Evolutionary conservation across 2,888 invertebrate genomes (phyloP).

Genomic region (Dicyrtoma fusca): DNA sequence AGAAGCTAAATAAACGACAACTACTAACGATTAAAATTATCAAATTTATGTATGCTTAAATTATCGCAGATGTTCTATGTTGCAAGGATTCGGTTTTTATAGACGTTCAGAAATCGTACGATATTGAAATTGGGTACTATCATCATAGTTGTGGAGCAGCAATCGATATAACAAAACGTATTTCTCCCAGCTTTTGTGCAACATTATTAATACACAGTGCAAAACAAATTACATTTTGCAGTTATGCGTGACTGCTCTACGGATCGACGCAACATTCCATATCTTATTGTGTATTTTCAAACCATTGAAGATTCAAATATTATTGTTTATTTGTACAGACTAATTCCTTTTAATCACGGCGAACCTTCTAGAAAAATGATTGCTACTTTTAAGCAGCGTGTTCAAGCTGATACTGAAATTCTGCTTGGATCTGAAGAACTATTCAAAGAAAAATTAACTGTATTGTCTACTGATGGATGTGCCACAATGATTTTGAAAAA

Average conservation of each 20-base stretch:
- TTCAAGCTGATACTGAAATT: neutral
- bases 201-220: neutral
- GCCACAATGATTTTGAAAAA: too few relatives aligned
- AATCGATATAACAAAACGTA: neutral
- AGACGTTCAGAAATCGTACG: too few relatives aligned
- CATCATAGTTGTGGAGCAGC: neutral
- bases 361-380: neutral
- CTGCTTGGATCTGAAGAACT: neutral
- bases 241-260: neutral
- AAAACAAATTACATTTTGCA: neutral
- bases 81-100: neutral
- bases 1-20: too few relatives aligned
- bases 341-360: neutral
- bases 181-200: neutral
- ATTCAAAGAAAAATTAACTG: neutral
- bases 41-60: constrained; percentile 6
- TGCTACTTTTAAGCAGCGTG: neutral
- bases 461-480: too few relatives aligned
- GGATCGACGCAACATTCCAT: neutral
- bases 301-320: neutral
- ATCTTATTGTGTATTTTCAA: neutral
- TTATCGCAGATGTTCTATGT: neutral
- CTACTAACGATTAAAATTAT: too few relatives aligned
- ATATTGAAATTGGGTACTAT: neutral
- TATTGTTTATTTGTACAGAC: neutral